These are phyloP conservation scores for Astreopora myriophthalma DNA, from an alignment of 64 coral and sea anemone species.

Conservation along the genomic window DNA sequence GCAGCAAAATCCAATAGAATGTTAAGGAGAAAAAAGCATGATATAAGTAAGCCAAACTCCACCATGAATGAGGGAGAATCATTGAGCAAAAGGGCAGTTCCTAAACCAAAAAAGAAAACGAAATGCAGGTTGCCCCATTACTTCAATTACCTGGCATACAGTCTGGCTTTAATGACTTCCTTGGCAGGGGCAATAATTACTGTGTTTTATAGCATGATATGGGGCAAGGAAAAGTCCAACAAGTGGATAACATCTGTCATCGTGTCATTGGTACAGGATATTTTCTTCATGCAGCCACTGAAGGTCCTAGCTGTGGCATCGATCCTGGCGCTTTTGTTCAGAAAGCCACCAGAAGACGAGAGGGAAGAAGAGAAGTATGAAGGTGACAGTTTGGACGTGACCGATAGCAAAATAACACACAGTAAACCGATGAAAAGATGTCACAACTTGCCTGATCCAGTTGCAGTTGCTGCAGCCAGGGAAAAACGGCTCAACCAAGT, in stretches of 20 bases:
- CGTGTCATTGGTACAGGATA: constrained; percentile 78
- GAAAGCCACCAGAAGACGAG: constrained; percentile 78
- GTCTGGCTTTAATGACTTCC: constrained; percentile 12
- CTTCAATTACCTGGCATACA: constrained; percentile 64
- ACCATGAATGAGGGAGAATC: neutral
- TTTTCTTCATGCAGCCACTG: constrained; percentile 70
- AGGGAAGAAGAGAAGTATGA: no score
- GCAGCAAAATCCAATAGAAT: constrained; percentile 1
- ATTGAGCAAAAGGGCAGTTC: neutral
- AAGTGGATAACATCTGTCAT: constrained; percentile 70
- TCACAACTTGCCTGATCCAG: neutral
- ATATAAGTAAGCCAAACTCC: neutral
- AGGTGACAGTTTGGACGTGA: neutral
- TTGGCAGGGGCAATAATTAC: constrained; percentile 57
- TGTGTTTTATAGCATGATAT: constrained; percentile 77
- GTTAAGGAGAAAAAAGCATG: constrained; percentile 1
- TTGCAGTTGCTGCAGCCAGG: neutral
- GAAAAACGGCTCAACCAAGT: neutral
- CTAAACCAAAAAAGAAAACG: neutral
- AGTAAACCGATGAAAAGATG: neutral
- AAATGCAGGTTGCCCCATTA: constrained; percentile 40
- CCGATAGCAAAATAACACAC: neutral
- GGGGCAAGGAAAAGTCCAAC: constrained; percentile 80
- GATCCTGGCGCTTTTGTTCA: constrained; percentile 64
- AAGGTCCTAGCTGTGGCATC: constrained; percentile 70